These are phyloP conservation scores for Desmophyllum pertusum DNA, from an alignment of 92 coral and sea anemone genomes.

Conservation along the genomic window DNA sequence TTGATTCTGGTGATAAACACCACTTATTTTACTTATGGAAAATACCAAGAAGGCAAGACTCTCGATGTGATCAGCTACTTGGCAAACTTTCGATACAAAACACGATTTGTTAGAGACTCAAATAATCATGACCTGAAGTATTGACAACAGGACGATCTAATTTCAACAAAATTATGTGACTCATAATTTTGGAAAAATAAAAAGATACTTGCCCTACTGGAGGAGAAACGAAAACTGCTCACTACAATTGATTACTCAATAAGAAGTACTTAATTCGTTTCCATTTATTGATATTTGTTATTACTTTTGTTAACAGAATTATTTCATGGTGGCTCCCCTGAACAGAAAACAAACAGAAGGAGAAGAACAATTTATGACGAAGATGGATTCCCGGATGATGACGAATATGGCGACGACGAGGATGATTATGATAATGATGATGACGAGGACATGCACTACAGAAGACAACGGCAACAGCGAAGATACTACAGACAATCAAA, in stretches of 20 bases:
- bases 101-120: not conserved
- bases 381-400: constrained; percentile 32
- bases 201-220: no score
- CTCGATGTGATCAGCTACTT: not conserved
- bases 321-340: constrained; percentile 10
- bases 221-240: no score
- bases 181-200: no score
- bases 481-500: constrained; percentile 30
- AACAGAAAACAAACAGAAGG: not conserved
- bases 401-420: constrained; percentile 1
- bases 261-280: not conserved
- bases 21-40: no score
- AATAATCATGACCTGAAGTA: not conserved
- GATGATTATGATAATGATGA: constrained; percentile 17
- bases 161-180: no score
- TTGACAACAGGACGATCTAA: no score
- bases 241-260: not conserved
- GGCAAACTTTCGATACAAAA: not conserved
- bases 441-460: constrained; percentile 22
- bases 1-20: not conserved
- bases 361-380: constrained; percentile 27
- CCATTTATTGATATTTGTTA: not conserved
- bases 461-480: constrained; percentile 30
- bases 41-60: not conserved
- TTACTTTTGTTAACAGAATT: constrained; percentile 1